Percentiles rank a stretch among this genome's conserved stretches.
These are phyloP conservation scores for Drosophila meridionalis DNA, from an alignment of 2,888 invertebrate species.

Conservation along the genomic window DNA sequence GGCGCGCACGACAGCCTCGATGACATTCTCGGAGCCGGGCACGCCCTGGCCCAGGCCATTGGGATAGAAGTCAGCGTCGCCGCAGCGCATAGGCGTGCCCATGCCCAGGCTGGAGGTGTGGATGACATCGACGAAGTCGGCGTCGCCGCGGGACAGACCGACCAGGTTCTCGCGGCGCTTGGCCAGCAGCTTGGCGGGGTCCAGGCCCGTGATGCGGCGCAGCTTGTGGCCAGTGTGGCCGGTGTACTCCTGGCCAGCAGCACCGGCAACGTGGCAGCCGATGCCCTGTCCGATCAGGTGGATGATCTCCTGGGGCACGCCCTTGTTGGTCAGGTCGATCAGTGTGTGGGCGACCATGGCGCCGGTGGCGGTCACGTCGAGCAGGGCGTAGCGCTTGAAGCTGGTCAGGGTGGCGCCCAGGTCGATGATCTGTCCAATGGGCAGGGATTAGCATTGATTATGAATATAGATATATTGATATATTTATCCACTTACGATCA, in stretches of 20 bases:
- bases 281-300: conserved; percentile 82
- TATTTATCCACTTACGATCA: conserved; percentile 70
- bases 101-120: conserved; percentile 81
- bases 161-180: conserved; percentile 62
- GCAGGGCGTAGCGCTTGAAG: conserved; percentile 70
- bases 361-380: conserved; percentile 75
- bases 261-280: conserved; percentile 83
- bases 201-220: conserved; percentile 83
- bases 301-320: conserved; percentile 75
- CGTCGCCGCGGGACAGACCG: conserved; percentile 82
- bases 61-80: conserved; percentile 84
- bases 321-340: conserved; percentile 66
- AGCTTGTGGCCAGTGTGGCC: conserved; percentile 77
- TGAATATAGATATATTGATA: too few species aligned
- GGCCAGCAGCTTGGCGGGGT: conserved; percentile 77
- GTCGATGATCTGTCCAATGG: conserved; percentile 68
- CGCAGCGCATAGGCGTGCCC: conserved; percentile 71
- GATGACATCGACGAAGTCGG: conserved; percentile 83
- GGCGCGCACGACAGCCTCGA: conserved; percentile 81
- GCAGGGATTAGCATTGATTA: neutral
- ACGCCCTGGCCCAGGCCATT: conserved; percentile 76
- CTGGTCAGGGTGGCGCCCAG: conserved; percentile 72
- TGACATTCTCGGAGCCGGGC: conserved; percentile 79
- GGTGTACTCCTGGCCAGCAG: conserved; percentile 78
- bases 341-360: conserved; percentile 73